Evolutionary conservation across 2,797 vertebrate genomes (phyloP), one percentile per base, ranked within the genome.

Genomic region (Triplophysa yarkandensis): DNA sequence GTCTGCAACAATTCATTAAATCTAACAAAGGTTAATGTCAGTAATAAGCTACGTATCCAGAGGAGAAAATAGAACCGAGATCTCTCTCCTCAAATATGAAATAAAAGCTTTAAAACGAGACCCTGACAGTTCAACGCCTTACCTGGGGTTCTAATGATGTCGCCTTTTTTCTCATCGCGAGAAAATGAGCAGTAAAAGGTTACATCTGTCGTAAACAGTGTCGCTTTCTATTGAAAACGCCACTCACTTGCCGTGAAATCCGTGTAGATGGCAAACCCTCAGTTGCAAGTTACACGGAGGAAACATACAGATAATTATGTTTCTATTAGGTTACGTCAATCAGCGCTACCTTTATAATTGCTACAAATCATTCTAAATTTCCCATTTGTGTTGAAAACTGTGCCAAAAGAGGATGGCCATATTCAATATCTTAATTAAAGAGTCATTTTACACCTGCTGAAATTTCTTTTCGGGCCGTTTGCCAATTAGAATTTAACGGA

Each of bases 401-500:
- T 63, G 61, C 66, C 74, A 79, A 67, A 77, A 34, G 41, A 76
- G 58, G 68, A 69, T 62, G 66, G 63, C 17, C 48, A 16, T 74
- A 50, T 54, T 63, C 21, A 44, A 77, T 36, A 39, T 73, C 52
- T 68, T 68, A 71, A 74, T 83, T 69, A 71, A 68, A 77, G 54
- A 78, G 64, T 57, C 66, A 69, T 72, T 77, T 66, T 64, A 75
- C 76, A 57, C 73, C 74, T 68, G 44, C 62, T 75, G 71, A 74
- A 63, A 76, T 69, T 34, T 67, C 19, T 16, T 36, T 48, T 72
- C 61, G 19, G 66, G 54, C 19, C 11, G 34, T 77, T 74, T 62
- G 48, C 64, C 61, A 75, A 67, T 79, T 80, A 74, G 46, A 85
- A 67, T 44, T 77, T 46, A 44, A 82, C 75, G 62, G 77, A 39